These are phyloP conservation scores for Mesocentrotus franciscanus DNA, from an alignment of 53 echinoderm and acorn worm genomes.

Conservation along the genomic window DNA sequence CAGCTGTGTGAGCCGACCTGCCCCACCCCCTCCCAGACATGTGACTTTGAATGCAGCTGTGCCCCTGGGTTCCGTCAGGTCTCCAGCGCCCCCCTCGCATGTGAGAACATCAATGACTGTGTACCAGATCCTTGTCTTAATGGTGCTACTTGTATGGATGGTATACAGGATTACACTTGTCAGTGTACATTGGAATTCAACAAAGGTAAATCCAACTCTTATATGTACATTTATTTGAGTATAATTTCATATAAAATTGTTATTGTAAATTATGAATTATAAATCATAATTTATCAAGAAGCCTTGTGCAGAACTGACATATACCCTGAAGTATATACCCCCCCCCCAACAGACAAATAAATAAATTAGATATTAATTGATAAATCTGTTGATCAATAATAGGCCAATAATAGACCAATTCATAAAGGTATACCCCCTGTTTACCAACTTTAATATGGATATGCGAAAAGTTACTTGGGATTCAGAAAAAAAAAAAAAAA, in stretches of 20 bases:
- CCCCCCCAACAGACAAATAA: neutral
- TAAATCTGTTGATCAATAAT: too few species aligned
- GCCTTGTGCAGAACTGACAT: neutral
- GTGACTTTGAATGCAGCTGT: slow-evolving; percentile 93
- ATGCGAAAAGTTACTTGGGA: neutral
- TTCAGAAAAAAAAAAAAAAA: neutral
- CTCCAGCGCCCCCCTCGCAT: slow-evolving; percentile 70
- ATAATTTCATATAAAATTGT: neutral
- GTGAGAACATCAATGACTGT: slow-evolving; percentile 93
- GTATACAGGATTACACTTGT: slow-evolving; percentile 90
- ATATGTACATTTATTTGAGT: neutral
- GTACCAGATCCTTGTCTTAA: slow-evolving; percentile 84
- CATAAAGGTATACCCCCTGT: too few species aligned
- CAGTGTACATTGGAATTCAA: slow-evolving; percentile 91
- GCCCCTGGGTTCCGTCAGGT: slow-evolving; percentile 77
- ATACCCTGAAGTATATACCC: neutral
- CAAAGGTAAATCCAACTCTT: slow-evolving; percentile 76
- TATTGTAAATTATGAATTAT: too few species aligned
- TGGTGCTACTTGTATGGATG: slow-evolving; percentile 95
- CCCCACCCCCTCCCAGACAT: slow-evolving; percentile 80
- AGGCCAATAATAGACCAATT: too few species aligned
- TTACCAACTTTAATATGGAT: too few species aligned
- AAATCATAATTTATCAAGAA: neutral
- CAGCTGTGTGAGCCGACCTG: slow-evolving; percentile 90
- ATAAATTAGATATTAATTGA: too few species aligned